phyloP scores from a whole-genome alignment of 2,797 vertebrate species.

The Chelon auratus region DNA sequence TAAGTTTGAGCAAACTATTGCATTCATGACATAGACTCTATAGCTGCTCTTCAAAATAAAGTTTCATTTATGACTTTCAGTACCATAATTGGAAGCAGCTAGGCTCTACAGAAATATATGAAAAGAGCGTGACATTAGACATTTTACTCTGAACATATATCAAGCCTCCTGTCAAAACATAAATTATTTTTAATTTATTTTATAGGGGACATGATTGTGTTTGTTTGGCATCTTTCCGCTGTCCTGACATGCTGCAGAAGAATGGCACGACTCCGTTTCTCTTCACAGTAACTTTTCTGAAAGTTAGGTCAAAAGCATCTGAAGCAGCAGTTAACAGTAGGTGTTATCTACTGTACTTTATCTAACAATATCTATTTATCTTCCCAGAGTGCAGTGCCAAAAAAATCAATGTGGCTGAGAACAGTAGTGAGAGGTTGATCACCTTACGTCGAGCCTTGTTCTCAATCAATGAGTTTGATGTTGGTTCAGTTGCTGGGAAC shows the following conservation, averaged over 20 bases:
- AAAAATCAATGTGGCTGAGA: conserved; percentile 79
- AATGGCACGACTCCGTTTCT: neutral
- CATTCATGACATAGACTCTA: too few relatives aligned
- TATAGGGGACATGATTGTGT: too few relatives aligned
- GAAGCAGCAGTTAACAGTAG: conserved; percentile 32
- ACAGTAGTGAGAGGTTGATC: conserved; percentile 82
- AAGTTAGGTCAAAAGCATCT: conserved; percentile 34
- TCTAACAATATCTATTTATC: conserved; percentile 72
- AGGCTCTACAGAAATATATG: too few relatives aligned
- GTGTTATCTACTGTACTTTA: conserved; percentile 69
- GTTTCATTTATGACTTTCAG: too few relatives aligned
- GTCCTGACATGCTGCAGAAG: neutral
- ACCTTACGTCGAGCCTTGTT: conserved; percentile 80
- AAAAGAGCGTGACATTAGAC: too few relatives aligned
- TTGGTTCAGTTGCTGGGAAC: conserved; percentile 82
- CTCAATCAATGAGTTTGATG: conserved; percentile 86
- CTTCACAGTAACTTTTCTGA: conserved; percentile 26
- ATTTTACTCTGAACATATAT: too few relatives aligned
- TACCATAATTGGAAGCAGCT: too few relatives aligned
- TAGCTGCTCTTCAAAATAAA: too few relatives aligned
- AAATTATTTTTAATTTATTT: too few relatives aligned
- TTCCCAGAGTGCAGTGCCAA: conserved; percentile 67
- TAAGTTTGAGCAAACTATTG: too few relatives aligned
- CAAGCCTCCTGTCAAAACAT: too few relatives aligned
- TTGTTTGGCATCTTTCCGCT: too few relatives aligned